A percentile compares a stretch with the other conserved stretches of the same genome.
phyloP scores from a whole-genome alignment of 2,113 vertebrate genomes.

The Mastomys coucha region DNA sequence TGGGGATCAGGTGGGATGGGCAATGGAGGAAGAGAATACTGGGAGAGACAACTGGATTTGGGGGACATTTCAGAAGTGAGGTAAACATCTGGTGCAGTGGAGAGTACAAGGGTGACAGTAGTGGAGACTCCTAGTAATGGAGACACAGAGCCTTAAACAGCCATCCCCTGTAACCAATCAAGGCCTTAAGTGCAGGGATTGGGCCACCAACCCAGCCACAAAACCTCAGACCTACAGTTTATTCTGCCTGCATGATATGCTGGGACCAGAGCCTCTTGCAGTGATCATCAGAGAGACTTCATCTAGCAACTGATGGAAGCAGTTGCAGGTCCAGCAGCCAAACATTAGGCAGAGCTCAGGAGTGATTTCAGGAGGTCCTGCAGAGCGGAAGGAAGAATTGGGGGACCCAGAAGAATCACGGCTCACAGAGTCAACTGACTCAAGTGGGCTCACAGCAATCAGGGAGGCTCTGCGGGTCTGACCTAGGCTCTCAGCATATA shows the following conservation, averaged over 20 bases:
- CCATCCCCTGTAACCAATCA: background rate
- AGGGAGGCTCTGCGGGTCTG: background rate
- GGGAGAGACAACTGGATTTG: background rate
- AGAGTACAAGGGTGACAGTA: background rate
- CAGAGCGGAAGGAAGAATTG: background rate
- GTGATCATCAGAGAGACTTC: background rate
- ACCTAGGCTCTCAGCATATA: background rate
- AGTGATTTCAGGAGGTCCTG: too few species aligned
- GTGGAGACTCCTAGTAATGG: background rate
- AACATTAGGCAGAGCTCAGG: background rate
- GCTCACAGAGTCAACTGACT: background rate
- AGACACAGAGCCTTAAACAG: background rate
- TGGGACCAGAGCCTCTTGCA: background rate
- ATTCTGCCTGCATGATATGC: background rate
- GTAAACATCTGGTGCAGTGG: background rate
- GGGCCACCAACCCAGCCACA: background rate
- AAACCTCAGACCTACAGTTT: background rate
- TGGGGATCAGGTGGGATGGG: background rate
- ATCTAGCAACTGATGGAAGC: background rate
- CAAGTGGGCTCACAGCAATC: background rate
- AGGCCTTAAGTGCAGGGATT: background rate
- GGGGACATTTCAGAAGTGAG: background rate
- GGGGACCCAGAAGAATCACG: background rate
- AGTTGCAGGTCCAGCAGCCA: background rate
- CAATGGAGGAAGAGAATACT: background rate